phyloP scores from a whole-genome alignment of 2,113 vertebrate species.

The Amblyopsis rosae region DNA sequence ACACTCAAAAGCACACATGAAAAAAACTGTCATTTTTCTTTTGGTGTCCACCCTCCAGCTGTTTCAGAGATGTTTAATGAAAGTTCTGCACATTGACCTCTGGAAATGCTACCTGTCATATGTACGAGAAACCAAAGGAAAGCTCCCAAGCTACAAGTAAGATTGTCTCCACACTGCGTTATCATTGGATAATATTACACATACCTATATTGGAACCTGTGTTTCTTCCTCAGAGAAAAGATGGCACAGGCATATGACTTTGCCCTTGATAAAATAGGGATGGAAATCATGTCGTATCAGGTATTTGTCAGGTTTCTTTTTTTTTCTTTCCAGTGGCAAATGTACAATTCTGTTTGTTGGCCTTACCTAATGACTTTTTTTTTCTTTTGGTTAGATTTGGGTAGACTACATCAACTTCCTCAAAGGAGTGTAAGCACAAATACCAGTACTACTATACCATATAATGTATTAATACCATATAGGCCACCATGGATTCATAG shows the following conservation, averaged over 20 bases:
- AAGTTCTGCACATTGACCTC: conserved; percentile 98
- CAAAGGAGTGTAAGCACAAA: conserved; percentile 95
- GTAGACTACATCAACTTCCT: conserved; percentile 99
- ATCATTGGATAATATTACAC: background rate
- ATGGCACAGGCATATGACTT: conserved; percentile 99
- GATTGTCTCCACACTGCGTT: conserved; percentile 31
- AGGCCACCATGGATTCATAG: background rate
- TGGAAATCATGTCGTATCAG: conserved; percentile 99
- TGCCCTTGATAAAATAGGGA: conserved; percentile 99
- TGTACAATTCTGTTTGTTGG: background rate
- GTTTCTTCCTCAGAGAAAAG: conserved; percentile 86
- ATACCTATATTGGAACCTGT: background rate
- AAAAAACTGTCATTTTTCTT: background rate
- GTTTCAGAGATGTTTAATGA: conserved; percentile 99
- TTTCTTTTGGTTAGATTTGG: conserved; percentile 87
- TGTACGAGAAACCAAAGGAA: conserved; percentile 98
- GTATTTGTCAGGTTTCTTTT: conserved; percentile 64
- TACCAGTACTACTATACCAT: background rate
- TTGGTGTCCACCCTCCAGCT: conserved; percentile 74
- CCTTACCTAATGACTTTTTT: conserved; percentile 9
- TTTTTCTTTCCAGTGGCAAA: background rate
- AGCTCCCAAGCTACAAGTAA: conserved; percentile 99
- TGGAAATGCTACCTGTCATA: conserved; percentile 99
- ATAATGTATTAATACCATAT: background rate
- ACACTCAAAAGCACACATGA: background rate